Evolutionary conservation across 2,797 vertebrate genomes (phyloP).

Genomic region (Hippocampus kuda): DNA sequence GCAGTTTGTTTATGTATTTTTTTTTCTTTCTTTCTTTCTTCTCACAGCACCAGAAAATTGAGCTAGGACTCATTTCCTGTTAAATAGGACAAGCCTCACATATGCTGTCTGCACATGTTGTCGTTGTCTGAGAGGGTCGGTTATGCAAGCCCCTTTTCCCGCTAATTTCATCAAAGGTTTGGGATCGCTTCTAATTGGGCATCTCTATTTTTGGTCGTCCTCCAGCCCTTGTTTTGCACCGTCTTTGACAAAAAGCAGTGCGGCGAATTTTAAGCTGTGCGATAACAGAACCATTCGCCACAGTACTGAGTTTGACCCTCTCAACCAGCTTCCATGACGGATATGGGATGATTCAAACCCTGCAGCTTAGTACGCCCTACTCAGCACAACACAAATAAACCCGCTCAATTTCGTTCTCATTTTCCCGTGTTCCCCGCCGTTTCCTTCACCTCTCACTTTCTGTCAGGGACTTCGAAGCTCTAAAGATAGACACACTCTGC

Average conservation of each 20-base stretch:
- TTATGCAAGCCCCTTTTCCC: conserved; percentile 59
- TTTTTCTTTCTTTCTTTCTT: background rate
- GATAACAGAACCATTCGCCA: conserved; percentile 65
- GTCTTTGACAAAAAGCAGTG: conserved; percentile 57
- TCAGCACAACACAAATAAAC: conserved; percentile 50
- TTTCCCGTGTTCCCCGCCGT: conserved; percentile 26
- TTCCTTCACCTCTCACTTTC: conserved; percentile 16
- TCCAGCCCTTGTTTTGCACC: conserved; percentile 55
- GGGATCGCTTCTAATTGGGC: conserved; percentile 66
- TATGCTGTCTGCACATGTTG: conserved; percentile 58
- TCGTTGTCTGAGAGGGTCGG: conserved; percentile 49
- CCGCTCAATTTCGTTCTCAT: conserved; percentile 31
- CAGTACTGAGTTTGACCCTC: conserved; percentile 68
- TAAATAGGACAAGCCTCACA: conserved; percentile 63
- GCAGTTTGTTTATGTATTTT: conserved; percentile 33
- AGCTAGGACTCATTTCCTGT: conserved; percentile 49
- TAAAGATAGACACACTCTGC: conserved; percentile 46
- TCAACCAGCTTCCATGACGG: conserved; percentile 66
- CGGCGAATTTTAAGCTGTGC: conserved; percentile 59
- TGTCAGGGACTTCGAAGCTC: conserved; percentile 35
- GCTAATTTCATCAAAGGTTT: conserved; percentile 69
- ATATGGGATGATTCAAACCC: conserved; percentile 65
- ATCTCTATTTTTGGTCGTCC: conserved; percentile 66
- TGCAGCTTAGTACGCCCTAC: conserved; percentile 53
- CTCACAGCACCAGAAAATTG: conserved; percentile 37